Conservation (phyloP, 2,797 vertebrate genomes). For the Nannoperca australis region DNA sequence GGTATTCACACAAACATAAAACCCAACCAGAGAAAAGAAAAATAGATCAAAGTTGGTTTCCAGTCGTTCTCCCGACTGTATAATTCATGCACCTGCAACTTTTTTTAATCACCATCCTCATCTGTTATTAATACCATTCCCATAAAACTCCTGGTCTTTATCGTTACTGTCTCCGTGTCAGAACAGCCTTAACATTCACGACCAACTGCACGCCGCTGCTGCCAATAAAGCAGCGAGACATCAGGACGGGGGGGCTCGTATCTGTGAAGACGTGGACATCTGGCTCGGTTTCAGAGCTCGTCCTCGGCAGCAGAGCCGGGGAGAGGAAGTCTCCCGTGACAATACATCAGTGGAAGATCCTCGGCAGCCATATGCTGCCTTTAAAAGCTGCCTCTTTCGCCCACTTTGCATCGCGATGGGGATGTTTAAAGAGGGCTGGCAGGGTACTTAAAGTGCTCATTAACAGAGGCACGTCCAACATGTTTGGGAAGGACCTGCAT, state of each 20-base stretch:
- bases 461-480: slow-evolving; percentile 75
- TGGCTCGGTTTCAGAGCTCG: slow-evolving; percentile 66
- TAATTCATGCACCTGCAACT: slow-evolving; percentile 66
- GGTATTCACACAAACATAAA: slow-evolving; percentile 45
- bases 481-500: slow-evolving; percentile 64
- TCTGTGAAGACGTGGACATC: slow-evolving; percentile 72
- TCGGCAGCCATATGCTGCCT: slow-evolving; percentile 78
- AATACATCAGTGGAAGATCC: slow-evolving; percentile 74
- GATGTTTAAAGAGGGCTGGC: slow-evolving; percentile 73
- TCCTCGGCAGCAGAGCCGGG: slow-evolving; percentile 51
- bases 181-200: slow-evolving; percentile 59
- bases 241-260: slow-evolving; percentile 53
- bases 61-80: slow-evolving; percentile 48
- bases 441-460: slow-evolving; percentile 72
- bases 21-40: slow-evolving; percentile 20
- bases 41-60: slow-evolving; percentile 56
- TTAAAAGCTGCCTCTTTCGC: slow-evolving; percentile 74
- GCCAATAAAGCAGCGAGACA: slow-evolving; percentile 48
- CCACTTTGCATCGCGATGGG: slow-evolving; percentile 65
- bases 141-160: slow-evolving; percentile 66
- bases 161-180: slow-evolving; percentile 50
- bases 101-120: slow-evolving; percentile 70
- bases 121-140: slow-evolving; percentile 68
- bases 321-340: slow-evolving; percentile 66
- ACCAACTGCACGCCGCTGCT: slow-evolving; percentile 37